Evolutionary conservation across 2,888 invertebrate genomes (phyloP).

Genomic region (Drosophila flavopinicola): DNA sequence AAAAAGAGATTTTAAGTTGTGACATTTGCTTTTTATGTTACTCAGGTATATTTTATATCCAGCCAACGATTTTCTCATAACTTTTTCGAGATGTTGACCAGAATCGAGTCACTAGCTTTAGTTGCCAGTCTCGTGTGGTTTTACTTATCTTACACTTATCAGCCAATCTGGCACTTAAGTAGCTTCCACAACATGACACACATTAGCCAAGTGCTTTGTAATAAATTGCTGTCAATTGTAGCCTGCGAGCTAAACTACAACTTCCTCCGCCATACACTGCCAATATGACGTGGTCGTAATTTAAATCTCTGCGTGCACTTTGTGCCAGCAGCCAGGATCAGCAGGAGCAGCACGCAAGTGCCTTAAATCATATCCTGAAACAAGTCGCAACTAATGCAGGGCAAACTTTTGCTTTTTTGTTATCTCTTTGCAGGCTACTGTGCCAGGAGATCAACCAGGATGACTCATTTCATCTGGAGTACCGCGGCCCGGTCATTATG

Average conservation of each 20-base stretch:
- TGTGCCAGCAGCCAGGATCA: background rate
- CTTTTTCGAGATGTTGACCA: too few species aligned
- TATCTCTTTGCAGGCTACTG: slow-evolving; percentile 88
- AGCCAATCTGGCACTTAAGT: slow-evolving; percentile 5
- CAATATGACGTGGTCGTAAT: slow-evolving; percentile 12
- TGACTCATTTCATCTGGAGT: slow-evolving; percentile 92
- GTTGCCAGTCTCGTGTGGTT: too few species aligned
- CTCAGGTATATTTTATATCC: too few species aligned
- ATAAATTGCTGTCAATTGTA: slow-evolving; percentile 23
- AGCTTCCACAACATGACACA: slow-evolving; percentile 6
- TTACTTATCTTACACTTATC: slow-evolving; percentile 1
- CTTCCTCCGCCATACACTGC: background rate
- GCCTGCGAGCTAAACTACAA: background rate
- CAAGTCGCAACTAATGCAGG: slow-evolving; percentile 20
- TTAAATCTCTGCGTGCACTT: slow-evolving; percentile 14
- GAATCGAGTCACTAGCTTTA: too few species aligned
- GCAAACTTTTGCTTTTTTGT: slow-evolving; percentile 6
- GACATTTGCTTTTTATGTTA: too few species aligned
- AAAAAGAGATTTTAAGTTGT: too few species aligned
- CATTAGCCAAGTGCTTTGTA: slow-evolving; percentile 28
- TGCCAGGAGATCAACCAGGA: slow-evolving; percentile 93
- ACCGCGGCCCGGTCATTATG: slow-evolving; percentile 95
- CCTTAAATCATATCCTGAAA: slow-evolving; percentile 38
- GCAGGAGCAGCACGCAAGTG: slow-evolving; percentile 11
- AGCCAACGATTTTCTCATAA: too few species aligned